Evolutionary conservation across 37 sponge, comb jelly and placozoan species (phyloP).

Genomic region (Cliona cf. orientalis): DNA sequence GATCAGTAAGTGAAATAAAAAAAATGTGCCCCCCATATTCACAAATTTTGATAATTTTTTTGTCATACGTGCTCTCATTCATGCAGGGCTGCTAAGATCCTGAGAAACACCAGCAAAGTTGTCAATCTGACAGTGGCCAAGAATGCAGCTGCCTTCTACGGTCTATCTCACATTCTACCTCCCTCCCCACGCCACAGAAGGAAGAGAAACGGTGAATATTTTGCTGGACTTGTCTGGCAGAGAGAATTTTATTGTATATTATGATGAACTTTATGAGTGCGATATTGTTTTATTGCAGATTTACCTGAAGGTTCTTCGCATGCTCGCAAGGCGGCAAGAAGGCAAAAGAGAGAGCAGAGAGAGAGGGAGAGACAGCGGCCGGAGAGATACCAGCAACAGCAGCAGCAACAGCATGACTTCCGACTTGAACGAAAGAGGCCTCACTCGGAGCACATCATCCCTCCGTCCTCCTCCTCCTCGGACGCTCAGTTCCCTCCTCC

Average conservation of each 20-base stretch:
- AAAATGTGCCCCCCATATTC: no score
- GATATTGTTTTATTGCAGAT: background rate
- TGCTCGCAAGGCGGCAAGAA: slow-evolving; percentile 40
- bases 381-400: slow-evolving; percentile 13
- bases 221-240: no score
- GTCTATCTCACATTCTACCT: slow-evolving; percentile 31
- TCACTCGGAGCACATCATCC: background rate
- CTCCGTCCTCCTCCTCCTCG: background rate
- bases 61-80: background rate
- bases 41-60: no score
- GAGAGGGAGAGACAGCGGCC: slow-evolving; percentile 26
- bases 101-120: slow-evolving; percentile 39
- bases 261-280: no score
- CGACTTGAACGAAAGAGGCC: slow-evolving; percentile 16
- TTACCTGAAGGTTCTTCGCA: slow-evolving; percentile 29
- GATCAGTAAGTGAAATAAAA: slow-evolving; percentile 69
- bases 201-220: slow-evolving; percentile 1
- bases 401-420: slow-evolving; percentile 8
- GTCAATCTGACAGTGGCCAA: slow-evolving; percentile 63
- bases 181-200: slow-evolving; percentile 38
- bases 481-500: slow-evolving; percentile 1
- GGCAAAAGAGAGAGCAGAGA: slow-evolving; percentile 42
- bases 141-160: slow-evolving; percentile 59
- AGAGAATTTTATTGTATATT: no score
- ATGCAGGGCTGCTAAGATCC: slow-evolving; percentile 53